Base-by-base conservation (phyloP, 2,797 vertebrate species). In the Taeniopygia guttata region DNA sequence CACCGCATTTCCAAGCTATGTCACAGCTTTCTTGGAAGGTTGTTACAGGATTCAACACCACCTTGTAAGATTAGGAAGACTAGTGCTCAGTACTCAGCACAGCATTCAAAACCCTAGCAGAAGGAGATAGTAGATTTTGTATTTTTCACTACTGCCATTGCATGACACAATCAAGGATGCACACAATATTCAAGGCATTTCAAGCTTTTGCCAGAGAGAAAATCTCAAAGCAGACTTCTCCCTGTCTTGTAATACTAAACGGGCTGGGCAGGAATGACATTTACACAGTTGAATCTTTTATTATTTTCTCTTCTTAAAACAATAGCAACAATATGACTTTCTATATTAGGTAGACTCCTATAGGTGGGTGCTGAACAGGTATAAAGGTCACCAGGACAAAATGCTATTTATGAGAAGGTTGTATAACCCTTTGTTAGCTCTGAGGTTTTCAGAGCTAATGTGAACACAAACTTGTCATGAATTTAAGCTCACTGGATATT, bases 341-440 rank as follows among this genome's bases (percentile, higher is more conserved):
- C 58, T 84, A 7, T 52, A 58, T 87, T 73, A 73, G 23, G 73
- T 32, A 40, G 16, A 55, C 16, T 93, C 38, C 60, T 87, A 32
- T 18, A 89, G 38, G 29, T 73, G 40, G 58, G 48, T 1, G 11
- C 48, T 62, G 66, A 64, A 66, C 14, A 36, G 55, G 34, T 63
- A 87, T 75, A 90, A 92, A 95, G 84, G 91, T 78, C 89, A 96
- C 30, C 30, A 85, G 63, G 63, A 90, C 51, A 84, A 84, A 91
- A 66, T 5, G 8, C 18, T 77, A 25, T 48, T 85, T 91, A 68
- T 67, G 30, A 76, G 52, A 84, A 84, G 56, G 42, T 11, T 51
- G 27, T 29, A 82, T 45, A 94, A 94, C 59, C 22, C 55, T 85
- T 76, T 60, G 13, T 14, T 64, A 72, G 42, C 51, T 66, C 55